phyloP scores from a whole-genome alignment of 2,113 vertebrate genomes.

The Sterrhoptilus dennistouni region DNA sequence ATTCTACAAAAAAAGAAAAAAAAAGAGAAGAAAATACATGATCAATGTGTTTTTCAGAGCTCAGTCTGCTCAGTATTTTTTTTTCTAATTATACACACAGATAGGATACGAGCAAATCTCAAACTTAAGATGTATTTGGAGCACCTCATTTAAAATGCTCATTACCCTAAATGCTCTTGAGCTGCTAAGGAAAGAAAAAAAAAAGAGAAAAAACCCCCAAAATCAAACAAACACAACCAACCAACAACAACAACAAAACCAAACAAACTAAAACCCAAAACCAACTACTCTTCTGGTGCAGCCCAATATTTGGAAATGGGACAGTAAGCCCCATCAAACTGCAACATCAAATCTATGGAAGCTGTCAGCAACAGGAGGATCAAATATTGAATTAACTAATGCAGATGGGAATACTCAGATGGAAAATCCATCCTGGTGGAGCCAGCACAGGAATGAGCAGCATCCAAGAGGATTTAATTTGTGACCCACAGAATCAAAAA shows the following conservation, averaged over 20 bases:
- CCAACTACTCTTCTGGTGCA: neutral
- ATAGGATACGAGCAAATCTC: neutral
- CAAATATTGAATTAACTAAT: neutral
- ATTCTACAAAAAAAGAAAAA: neutral
- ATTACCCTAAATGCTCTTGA: neutral
- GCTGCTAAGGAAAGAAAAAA: neutral
- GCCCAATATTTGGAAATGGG: neutral
- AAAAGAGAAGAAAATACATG: neutral
- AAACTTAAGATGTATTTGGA: neutral
- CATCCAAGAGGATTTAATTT: neutral
- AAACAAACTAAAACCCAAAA: no score
- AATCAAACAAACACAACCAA: no score
- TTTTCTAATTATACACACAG: neutral
- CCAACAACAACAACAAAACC: no score
- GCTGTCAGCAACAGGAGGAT: neutral
- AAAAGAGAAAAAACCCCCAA: neutral
- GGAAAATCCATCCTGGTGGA: neutral
- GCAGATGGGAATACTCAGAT: neutral
- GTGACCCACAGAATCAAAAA: neutral
- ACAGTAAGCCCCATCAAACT: neutral
- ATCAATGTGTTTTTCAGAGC: neutral
- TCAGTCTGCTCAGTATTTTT: neutral
- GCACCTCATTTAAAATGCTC: neutral
- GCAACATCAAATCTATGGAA: neutral
- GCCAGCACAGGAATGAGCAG: accelerated